These are phyloP conservation scores for Stictocephala bisonia DNA, from an alignment of 2,888 invertebrate species.

Conservation along the genomic window DNA sequence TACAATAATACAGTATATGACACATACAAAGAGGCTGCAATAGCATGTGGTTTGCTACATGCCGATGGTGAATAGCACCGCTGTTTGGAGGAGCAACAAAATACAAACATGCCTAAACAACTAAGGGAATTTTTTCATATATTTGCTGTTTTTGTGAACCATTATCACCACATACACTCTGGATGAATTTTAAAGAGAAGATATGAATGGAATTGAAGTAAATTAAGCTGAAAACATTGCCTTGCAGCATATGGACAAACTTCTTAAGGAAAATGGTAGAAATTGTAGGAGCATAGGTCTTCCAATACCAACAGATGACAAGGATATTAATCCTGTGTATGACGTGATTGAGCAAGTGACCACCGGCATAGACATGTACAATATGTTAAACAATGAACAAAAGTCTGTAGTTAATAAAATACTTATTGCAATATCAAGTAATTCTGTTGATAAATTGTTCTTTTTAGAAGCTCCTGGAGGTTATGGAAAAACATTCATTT, in stretches of 20 bases:
- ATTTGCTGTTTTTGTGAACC: constrained; percentile 40
- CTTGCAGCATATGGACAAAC: background rate
- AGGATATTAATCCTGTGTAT: background rate
- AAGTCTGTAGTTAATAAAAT: background rate
- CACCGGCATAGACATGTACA: background rate
- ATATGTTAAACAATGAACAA: background rate
- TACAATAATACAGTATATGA: background rate
- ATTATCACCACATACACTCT: background rate
- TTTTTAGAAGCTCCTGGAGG: constrained; percentile 30
- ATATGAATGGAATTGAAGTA: constrained; percentile 1
- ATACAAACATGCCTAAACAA: constrained; percentile 22
- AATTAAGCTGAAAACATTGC: background rate
- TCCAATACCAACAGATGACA: background rate
- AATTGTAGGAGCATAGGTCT: background rate
- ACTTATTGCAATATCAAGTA: background rate
- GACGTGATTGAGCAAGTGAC: background rate
- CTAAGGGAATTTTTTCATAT: constrained; percentile 37
- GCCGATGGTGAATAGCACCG: constrained; percentile 39
- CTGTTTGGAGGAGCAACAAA: constrained; percentile 29
- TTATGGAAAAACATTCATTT: constrained; percentile 28
- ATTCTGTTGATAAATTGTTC: background rate
- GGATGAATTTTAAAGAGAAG: constrained; percentile 32
- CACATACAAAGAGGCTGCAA: constrained; percentile 19
- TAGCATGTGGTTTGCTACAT: constrained; percentile 34
- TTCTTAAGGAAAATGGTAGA: background rate